Percentiles rank a stretch among this genome's conserved stretches.
phyloP scores from a whole-genome alignment of 2,797 vertebrate genomes.

The Agapornis canus region DNA sequence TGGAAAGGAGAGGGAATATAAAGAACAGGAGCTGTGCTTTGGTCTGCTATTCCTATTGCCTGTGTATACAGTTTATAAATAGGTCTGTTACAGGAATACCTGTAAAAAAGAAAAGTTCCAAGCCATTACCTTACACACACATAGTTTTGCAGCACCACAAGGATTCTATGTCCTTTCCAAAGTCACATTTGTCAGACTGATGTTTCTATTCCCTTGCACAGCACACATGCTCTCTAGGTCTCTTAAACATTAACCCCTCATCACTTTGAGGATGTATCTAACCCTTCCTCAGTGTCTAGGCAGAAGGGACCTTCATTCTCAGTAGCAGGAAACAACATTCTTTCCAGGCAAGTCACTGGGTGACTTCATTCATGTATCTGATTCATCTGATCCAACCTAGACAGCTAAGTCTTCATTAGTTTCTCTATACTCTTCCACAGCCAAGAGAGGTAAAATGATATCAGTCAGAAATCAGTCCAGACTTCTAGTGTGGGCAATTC shows the following conservation, averaged over 20 bases:
- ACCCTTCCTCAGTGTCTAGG: background rate
- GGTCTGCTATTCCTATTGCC: background rate
- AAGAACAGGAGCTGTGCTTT: background rate
- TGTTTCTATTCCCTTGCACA: background rate
- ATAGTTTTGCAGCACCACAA: background rate
- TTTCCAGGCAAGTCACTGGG: background rate
- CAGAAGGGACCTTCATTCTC: background rate
- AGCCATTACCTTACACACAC: background rate
- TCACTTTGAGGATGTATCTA: background rate
- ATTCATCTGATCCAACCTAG: background rate
- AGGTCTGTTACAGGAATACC: background rate
- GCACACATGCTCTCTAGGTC: rapidly evolving
- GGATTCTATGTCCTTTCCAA: background rate
- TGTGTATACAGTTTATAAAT: background rate
- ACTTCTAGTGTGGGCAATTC: background rate
- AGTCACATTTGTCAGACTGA: background rate
- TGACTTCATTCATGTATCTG: background rate
- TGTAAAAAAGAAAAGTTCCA: background rate
- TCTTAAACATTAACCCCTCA: background rate
- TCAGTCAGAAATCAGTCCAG: background rate
- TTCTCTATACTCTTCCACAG: background rate
- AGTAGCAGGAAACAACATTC: background rate
- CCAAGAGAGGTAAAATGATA: background rate
- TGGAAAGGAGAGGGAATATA: background rate
- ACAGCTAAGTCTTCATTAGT: background rate